Base-by-base conservation (phyloP, 2,888 invertebrate species). In the Amblyteles armatorius region DNA sequence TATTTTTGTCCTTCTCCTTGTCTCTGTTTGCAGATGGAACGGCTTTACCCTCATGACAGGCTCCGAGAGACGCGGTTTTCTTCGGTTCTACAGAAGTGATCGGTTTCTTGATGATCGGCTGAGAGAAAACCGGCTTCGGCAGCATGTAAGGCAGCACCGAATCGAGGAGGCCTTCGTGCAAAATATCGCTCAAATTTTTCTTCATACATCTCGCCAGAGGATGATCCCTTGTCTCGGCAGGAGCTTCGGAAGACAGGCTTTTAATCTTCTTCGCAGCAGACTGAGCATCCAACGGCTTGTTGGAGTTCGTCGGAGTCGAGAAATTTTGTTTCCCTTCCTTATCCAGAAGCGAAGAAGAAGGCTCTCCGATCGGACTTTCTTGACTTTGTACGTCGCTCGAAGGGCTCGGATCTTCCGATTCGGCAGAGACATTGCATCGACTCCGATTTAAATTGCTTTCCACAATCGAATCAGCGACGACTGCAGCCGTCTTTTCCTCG, bases 81-180 rank as follows among this genome's bases (percentile, higher is more conserved):
- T 95, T 95, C 0, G 94, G 87, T 40, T 95, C 95, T 0, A 91
- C 89, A 60, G 86, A 91, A 0, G 94, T 92, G 1, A 93, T 85
- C 0, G 93, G 88, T 89, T 95, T 96, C 88, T 95, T 96, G 36
- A 95, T 95, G 22, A 95, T 94, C 19, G 95, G 95, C 65, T 95
- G 94, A 76, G 95, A 95, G 87, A 95, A 91, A 85, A 95, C 92
- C 76, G 96, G 94, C 91, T 95, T 96, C 29, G 96, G 95, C 16
- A 96, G 95, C 87, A 98, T 95, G 91, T 97, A 97, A 0, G 98
- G 97, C 69, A 98, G 93, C 80, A 98, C 96, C 0, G 97, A 97
- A 94, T 98, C 98, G 71, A 98, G 93, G 83, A 98, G 95, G 13
- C 98, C 98, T 94, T 98, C 98, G 69, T 97, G 96, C 85, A 98